Evolutionary conservation across 1,140 invertebrate species (phyloP).

Genomic region (Aphaenogaster ashmeadi): DNA sequence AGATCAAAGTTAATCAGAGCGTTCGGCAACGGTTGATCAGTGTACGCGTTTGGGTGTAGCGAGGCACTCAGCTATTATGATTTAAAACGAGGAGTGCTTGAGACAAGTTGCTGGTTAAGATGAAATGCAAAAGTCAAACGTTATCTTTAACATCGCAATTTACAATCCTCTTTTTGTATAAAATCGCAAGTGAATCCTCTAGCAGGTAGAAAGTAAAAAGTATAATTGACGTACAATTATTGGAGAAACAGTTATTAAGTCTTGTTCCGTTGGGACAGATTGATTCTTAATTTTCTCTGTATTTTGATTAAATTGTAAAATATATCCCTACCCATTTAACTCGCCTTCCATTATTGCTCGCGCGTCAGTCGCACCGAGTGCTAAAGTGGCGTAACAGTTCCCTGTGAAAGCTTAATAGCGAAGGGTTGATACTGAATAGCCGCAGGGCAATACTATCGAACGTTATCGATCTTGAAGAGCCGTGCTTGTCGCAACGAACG

Average conservation of each 20-base stretch:
- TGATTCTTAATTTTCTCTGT: not conserved
- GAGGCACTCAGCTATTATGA: not conserved
- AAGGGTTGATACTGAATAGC: constrained; percentile 34
- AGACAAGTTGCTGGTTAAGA: not conserved
- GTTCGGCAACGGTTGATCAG: constrained; percentile 5
- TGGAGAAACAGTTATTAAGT: not conserved
- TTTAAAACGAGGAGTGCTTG: not conserved
- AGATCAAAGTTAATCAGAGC: constrained; percentile 47
- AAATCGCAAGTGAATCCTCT: not conserved
- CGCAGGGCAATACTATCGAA: constrained; percentile 22
- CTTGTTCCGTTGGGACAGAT: not conserved
- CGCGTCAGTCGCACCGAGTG: not conserved
- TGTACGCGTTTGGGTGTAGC: not conserved
- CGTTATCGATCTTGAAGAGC: constrained; percentile 40
- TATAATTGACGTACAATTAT: not conserved
- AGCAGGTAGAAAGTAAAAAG: not conserved
- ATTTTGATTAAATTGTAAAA: not conserved
- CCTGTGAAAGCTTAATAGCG: constrained; percentile 29
- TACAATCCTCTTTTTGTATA: not conserved
- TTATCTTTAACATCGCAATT: not conserved
- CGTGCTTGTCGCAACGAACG: not conserved
- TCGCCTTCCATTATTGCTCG: not conserved
- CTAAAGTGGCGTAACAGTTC: constrained; percentile 32
- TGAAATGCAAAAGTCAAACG: not conserved
- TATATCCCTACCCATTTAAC: not conserved